Percentiles rank a stretch among this genome's conserved stretches.
phyloP scores from a whole-genome alignment of 2,797 vertebrate species.

The Cyprinodon diabolis region DNA sequence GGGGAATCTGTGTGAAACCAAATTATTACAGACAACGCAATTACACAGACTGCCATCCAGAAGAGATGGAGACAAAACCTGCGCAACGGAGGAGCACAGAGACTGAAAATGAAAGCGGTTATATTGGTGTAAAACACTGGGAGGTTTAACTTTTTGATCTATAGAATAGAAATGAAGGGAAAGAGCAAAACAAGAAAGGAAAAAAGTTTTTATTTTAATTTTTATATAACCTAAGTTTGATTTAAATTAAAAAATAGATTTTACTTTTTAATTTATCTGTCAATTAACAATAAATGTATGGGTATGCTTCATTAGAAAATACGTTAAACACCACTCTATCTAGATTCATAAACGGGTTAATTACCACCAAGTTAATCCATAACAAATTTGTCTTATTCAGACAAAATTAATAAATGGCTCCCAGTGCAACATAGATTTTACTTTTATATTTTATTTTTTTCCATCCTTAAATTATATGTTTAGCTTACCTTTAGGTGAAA shows the following conservation, averaged over 20 bases:
- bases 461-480: background rate
- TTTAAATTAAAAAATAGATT: too few species aligned
- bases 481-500: background rate
- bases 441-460: too few species aligned
- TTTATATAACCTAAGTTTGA: too few species aligned
- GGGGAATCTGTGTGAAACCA: constrained; percentile 55
- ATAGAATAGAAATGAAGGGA: constrained; percentile 7
- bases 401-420: too few species aligned
- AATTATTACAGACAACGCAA: constrained; percentile 61
- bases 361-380: too few species aligned
- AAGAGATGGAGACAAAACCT: constrained; percentile 10
- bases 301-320: background rate
- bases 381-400: too few species aligned
- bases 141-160: constrained; percentile 37
- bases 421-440: too few species aligned
- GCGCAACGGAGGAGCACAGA: constrained; percentile 12
- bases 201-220: background rate
- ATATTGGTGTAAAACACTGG: constrained; percentile 44
- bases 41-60: constrained; percentile 37
- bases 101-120: constrained; percentile 47
- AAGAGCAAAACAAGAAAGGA: background rate
- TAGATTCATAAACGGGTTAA: too few species aligned
- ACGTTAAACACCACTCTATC: too few species aligned
- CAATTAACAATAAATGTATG: background rate
- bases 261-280: background rate